Evolutionary conservation across 2,888 invertebrate species (phyloP).

Genomic region (Dasysyrphus albostriatus): DNA sequence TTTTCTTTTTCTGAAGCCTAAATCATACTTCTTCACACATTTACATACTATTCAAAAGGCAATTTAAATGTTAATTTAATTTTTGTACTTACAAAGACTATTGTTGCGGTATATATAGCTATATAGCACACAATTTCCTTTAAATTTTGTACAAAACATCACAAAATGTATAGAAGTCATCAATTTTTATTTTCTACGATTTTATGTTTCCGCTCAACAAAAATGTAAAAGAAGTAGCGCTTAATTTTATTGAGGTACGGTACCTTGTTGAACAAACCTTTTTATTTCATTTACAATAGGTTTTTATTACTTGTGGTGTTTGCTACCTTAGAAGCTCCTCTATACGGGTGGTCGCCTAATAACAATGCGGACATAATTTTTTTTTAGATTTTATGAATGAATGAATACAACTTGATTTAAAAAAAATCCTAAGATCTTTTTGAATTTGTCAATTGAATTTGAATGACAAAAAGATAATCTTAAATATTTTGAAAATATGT

Average conservation of each 20-base stretch:
- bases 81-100: not conserved
- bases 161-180: not conserved
- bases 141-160: not conserved
- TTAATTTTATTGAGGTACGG: constrained; percentile 13
- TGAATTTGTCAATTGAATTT: not conserved
- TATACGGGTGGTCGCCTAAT: constrained; percentile 3
- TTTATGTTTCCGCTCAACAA: constrained; percentile 22
- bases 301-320: constrained; percentile 12
- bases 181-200: not conserved
- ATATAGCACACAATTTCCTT: not conserved
- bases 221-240: not conserved
- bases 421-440: not conserved
- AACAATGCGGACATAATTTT: not conserved
- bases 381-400: not conserved
- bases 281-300: not conserved
- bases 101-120: not conserved
- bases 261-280: not conserved
- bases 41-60: not conserved
- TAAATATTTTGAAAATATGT: not conserved
- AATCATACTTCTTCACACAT: not conserved
- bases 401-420: not conserved
- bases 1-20: no score
- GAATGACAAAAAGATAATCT: constrained; percentile 3
- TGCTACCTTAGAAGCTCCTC: constrained; percentile 13
- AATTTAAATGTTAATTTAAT: not conserved